Percentiles rank a stretch among this genome's conserved stretches.
phyloP scores from a whole-genome alignment of 2,797 vertebrate genomes.

The Distichodus sexfasciatus region DNA sequence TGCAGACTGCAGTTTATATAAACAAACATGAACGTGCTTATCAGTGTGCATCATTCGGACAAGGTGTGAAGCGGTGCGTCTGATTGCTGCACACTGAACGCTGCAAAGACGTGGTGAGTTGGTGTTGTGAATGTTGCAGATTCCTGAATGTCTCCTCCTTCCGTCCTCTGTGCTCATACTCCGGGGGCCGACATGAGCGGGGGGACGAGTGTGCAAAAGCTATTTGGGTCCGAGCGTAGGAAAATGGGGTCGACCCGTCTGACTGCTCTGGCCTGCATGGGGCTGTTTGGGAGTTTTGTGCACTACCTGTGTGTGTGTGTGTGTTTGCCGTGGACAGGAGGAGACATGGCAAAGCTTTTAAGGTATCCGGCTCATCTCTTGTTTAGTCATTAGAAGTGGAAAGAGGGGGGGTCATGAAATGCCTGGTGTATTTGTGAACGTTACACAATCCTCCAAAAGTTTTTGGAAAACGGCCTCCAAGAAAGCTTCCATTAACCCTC shows the following conservation, averaged over 20 bases:
- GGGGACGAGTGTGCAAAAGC: slow-evolving; percentile 25
- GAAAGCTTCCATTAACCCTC: slow-evolving; percentile 32
- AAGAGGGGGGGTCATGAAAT: slow-evolving; percentile 62
- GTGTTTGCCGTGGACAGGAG: slow-evolving; percentile 8
- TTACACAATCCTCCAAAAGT: slow-evolving; percentile 67
- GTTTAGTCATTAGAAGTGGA: slow-evolving; percentile 74
- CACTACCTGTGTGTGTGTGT: slow-evolving; percentile 9
- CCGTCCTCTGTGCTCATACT: slow-evolving; percentile 16
- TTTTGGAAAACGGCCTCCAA: slow-evolving; percentile 58
- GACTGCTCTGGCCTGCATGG: neutral
- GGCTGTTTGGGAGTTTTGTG: neutral
- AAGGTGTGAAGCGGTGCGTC: too few relatives aligned
- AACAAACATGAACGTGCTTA: too few relatives aligned
- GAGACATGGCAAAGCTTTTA: slow-evolving; percentile 67
- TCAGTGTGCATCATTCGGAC: too few relatives aligned
- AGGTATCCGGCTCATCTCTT: slow-evolving; percentile 65
- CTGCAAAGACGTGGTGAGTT: neutral
- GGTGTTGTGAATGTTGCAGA: neutral
- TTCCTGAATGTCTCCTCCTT: slow-evolving; percentile 23
- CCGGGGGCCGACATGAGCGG: slow-evolving; percentile 16
- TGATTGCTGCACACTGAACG: too few relatives aligned
- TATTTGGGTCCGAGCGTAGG: slow-evolving; percentile 15
- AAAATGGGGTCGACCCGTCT: neutral
- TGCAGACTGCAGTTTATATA: too few relatives aligned
- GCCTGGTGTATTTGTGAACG: slow-evolving; percentile 56